These are phyloP conservation scores for Eleginops maclovinus DNA, from an alignment of 2,113 vertebrate genomes.

Conservation along the genomic window DNA sequence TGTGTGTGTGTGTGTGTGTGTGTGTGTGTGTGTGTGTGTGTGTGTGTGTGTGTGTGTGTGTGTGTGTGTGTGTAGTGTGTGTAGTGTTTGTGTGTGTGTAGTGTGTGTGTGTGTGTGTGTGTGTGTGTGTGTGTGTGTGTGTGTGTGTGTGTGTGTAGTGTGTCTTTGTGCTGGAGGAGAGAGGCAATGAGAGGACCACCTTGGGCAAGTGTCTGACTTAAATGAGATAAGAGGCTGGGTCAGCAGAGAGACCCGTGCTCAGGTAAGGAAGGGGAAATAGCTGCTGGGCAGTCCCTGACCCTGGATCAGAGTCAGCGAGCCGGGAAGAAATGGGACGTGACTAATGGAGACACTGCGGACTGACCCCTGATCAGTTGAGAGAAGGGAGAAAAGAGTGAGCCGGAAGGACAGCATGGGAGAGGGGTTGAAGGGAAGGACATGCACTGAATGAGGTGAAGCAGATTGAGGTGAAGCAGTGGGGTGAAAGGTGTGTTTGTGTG, in stretches of 20 bases:
- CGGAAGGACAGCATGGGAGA: not conserved
- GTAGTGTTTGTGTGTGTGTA: too few relatives aligned
- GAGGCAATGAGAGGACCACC: constrained; percentile 63
- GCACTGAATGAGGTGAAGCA: constrained; percentile 53
- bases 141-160: not conserved
- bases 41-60: not conserved
- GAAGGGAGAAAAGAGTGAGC: constrained; percentile 23
- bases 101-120: not conserved
- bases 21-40: not conserved
- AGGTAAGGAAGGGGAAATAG: constrained; percentile 56
- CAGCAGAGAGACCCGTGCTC: constrained; percentile 55
- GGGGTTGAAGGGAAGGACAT: constrained; percentile 26
- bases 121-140: not conserved
- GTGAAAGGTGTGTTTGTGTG: constrained; percentile 16
- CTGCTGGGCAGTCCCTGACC: constrained; percentile 67
- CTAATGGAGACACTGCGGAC: constrained; percentile 68
- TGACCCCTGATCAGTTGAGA: constrained; percentile 68
- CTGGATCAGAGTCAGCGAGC: constrained; percentile 62
- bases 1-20: too few relatives aligned
- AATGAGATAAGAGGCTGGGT: constrained; percentile 72
- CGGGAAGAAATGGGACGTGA: constrained; percentile 74
- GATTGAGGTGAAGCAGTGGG: constrained; percentile 41
- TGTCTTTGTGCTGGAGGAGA: constrained; percentile 7
- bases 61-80: not conserved
- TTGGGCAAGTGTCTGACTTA: constrained; percentile 60